Base-by-base conservation (phyloP, 2,113 vertebrate genomes). In the Microcebus murinus region DNA sequence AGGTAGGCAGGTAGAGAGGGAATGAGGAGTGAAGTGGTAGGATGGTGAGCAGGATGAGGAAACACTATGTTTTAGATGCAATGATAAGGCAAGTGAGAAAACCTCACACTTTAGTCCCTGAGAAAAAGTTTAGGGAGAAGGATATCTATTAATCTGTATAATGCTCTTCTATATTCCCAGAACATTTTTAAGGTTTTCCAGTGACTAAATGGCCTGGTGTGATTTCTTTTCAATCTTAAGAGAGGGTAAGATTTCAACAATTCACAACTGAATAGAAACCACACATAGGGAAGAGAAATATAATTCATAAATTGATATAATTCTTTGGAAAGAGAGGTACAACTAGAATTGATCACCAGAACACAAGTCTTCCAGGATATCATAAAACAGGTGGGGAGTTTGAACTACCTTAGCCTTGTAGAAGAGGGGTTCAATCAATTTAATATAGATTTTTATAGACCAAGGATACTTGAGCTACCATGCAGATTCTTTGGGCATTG, bases 291-390 rank as follows among this genome's bases (percentile, higher is more conserved):
- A 55, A 39, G 18, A n/a, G 10, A 81, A 34, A 25, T 13, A 3
- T 50, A 76, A 20, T 18, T 29, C 21, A 52, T 50, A n/a, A 42
- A 50, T 45, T 29, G 31, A 3, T 45, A 36, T 25, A 36, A 61
- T 55, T 76, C 12, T 21, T 77, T 63, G n/a, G 17, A 55, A n/a
- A 68, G 7, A 31, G 31, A 0, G 0, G 4, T n/a, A 39, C 0
- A 50, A 4, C 12, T 34, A n/a, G 15, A 83, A 73, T 27, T 39
- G 18, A 13, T n/a, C 15, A 42, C 2, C 3, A 68, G 11, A 8
- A 48, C 17, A n/a, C 7, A 73, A 29, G 21, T 50, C 31, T n/a
- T 29, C 2, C 2, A 34, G 18, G 42, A 29, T 71, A 52, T 8
- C 50, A 67, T 34, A n/a, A 48, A 57, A 20, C 2, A 18, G 25